Evolutionary conservation across 2,113 vertebrate genomes (phyloP).

Genomic region (Zosterops hypoxanthus): DNA sequence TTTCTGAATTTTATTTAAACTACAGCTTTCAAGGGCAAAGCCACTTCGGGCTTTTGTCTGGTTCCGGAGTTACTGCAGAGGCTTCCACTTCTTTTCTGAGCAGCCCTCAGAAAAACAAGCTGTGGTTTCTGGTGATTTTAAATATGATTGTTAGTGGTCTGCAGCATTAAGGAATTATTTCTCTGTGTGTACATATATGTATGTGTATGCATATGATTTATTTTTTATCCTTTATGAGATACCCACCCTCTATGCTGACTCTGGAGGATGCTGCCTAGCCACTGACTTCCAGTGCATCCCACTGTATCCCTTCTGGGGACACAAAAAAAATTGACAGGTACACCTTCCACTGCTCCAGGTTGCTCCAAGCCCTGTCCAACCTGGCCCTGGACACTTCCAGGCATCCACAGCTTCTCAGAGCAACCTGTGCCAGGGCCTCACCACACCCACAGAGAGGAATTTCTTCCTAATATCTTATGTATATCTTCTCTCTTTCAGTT

Average conservation of each 20-base stretch:
- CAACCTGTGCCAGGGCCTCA: too few relatives aligned
- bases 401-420: too few relatives aligned
- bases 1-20: neutral
- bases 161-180: neutral
- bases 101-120: neutral
- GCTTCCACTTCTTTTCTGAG: neutral
- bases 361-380: neutral
- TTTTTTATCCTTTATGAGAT: neutral
- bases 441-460: too few relatives aligned
- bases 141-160: neutral
- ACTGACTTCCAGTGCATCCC: neutral
- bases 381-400: neutral
- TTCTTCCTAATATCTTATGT: neutral
- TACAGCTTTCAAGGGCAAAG: neutral
- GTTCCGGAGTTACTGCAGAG: neutral
- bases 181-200: neutral
- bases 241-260: neutral
- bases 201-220: rapidly evolving
- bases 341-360: neutral
- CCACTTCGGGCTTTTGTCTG: neutral
- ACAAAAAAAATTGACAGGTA: neutral
- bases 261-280: neutral
- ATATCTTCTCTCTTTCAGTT: neutral
- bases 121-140: neutral
- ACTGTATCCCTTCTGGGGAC: neutral